Evolutionary conservation across 1,140 invertebrate species (phyloP).

Genomic region (Micrasema longulum): DNA sequence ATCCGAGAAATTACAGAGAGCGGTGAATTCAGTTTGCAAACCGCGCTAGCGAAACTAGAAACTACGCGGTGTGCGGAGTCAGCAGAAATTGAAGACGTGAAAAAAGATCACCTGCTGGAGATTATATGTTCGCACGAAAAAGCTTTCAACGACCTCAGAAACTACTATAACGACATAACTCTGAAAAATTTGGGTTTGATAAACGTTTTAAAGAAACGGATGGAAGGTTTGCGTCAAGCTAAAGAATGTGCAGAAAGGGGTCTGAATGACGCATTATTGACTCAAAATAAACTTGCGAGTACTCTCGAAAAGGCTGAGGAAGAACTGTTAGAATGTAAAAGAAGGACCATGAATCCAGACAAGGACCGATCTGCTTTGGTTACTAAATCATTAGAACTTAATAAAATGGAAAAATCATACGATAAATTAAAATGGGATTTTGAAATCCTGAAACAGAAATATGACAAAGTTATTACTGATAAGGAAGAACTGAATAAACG

Average conservation of each 20-base stretch:
- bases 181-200: conserved; percentile 89
- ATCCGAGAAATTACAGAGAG: conserved; percentile 83
- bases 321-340: conserved; percentile 76
- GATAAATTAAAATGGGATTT: conserved; percentile 12
- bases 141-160: conserved; percentile 88
- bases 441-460: conserved; percentile 14
- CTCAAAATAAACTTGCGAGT: conserved; percentile 79
- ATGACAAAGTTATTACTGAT: conserved; percentile 74
- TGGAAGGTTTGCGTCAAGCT: conserved; percentile 83
- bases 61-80: conserved; percentile 80
- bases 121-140: conserved; percentile 86
- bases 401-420: not conserved
- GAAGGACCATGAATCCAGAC: conserved; percentile 83
- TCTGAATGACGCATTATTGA: conserved; percentile 68
- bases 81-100: conserved; percentile 88
- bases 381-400: conserved; percentile 41
- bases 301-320: conserved; percentile 77
- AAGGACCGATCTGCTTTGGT: conserved; percentile 75
- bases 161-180: conserved; percentile 94
- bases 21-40: conserved; percentile 82
- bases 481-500: conserved; percentile 82
- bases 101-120: conserved; percentile 84
- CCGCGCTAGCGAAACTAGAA: conserved; percentile 79
- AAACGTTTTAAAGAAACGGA: conserved; percentile 82
- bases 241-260: conserved; percentile 79